Percentiles rank a stretch among this genome's conserved stretches.
Evolutionary conservation across 2,888 invertebrate species (phyloP).

Genomic region (Nephrotoma flavescens): DNA sequence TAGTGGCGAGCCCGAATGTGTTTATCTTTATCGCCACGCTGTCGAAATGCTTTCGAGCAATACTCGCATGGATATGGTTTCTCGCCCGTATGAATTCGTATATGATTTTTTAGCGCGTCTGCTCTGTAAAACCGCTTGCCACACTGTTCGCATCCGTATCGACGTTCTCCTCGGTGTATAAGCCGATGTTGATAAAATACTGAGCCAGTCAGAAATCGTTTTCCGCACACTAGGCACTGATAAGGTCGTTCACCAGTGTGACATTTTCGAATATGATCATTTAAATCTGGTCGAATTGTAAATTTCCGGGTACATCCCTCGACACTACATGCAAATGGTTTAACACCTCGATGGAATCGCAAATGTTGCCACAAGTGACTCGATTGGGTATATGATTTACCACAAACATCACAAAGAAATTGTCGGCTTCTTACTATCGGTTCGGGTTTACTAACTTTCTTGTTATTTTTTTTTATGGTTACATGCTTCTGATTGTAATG

Average conservation of each 20-base stretch:
- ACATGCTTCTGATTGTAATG: slow-evolving; percentile 43
- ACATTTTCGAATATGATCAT: slow-evolving; percentile 47
- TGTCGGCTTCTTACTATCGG: slow-evolving; percentile 25
- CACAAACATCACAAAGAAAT: slow-evolving; percentile 44
- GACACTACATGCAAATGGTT: slow-evolving; percentile 44
- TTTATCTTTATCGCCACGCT: slow-evolving; percentile 42
- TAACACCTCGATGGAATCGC: slow-evolving; percentile 41
- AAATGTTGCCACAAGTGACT: slow-evolving; percentile 51
- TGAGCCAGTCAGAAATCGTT: slow-evolving; percentile 45
- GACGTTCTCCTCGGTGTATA: slow-evolving; percentile 45
- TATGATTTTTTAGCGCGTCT: slow-evolving; percentile 46
- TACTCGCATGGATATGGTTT: slow-evolving; percentile 38
- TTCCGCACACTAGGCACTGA: slow-evolving; percentile 43
- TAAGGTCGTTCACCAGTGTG: slow-evolving; percentile 48
- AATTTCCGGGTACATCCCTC: slow-evolving; percentile 44
- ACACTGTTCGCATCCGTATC: slow-evolving; percentile 48
- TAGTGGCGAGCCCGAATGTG: slow-evolving; percentile 40
- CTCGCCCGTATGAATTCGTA: slow-evolving; percentile 45
- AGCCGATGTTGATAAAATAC: slow-evolving; percentile 48
- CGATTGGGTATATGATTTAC: slow-evolving; percentile 44
- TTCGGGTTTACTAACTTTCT: slow-evolving; percentile 31
- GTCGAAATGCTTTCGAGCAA: slow-evolving; percentile 37
- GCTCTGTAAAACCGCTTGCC: slow-evolving; percentile 47
- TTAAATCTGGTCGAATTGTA: slow-evolving; percentile 45
- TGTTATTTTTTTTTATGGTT: slow-evolving; percentile 17